Percentiles rank a stretch among this genome's conserved stretches.
Conservation (phyloP, 2,797 vertebrate genomes). For the Argya squamiceps region DNA sequence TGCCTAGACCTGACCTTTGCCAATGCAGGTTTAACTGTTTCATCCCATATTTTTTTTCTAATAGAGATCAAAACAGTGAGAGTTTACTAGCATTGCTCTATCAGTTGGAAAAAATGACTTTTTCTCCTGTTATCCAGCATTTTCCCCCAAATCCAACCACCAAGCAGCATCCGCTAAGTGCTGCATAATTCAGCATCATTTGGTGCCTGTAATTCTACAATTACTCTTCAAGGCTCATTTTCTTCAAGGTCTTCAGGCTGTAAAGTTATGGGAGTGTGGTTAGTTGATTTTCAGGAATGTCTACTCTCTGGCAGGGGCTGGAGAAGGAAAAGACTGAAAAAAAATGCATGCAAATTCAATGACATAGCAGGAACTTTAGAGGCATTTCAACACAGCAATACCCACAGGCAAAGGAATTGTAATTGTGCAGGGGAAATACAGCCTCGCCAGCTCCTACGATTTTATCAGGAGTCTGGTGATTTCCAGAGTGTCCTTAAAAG, state of each 20-base stretch:
- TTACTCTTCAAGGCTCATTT: slow-evolving; percentile 72
- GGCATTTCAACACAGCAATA: slow-evolving; percentile 20
- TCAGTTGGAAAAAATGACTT: neutral
- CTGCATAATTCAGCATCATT: slow-evolving; percentile 63
- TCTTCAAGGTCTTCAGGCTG: slow-evolving; percentile 56
- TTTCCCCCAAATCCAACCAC: neutral
- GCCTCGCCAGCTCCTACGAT: neutral
- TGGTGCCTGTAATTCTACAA: slow-evolving; percentile 60
- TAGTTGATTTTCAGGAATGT: slow-evolving; percentile 68
- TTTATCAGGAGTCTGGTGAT: slow-evolving; percentile 38
- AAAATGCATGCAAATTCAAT: slow-evolving; percentile 36
- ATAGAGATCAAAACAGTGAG: neutral
- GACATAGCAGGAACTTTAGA: slow-evolving; percentile 29
- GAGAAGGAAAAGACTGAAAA: neutral
- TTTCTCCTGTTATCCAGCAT: neutral
- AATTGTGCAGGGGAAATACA: neutral
- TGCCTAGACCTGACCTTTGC: neutral
- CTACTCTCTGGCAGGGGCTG: slow-evolving; percentile 4
- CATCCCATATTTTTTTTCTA: neutral
- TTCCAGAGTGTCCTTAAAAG: slow-evolving; percentile 55
- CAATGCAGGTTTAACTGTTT: neutral
- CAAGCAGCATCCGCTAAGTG: neutral
- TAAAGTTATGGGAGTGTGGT: slow-evolving; percentile 48
- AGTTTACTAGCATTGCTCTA: neutral
- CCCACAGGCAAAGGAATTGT: slow-evolving; percentile 31